Evolutionary conservation across 2,113 vertebrate species (phyloP).

Genomic region (Prochilodus magdalenae): DNA sequence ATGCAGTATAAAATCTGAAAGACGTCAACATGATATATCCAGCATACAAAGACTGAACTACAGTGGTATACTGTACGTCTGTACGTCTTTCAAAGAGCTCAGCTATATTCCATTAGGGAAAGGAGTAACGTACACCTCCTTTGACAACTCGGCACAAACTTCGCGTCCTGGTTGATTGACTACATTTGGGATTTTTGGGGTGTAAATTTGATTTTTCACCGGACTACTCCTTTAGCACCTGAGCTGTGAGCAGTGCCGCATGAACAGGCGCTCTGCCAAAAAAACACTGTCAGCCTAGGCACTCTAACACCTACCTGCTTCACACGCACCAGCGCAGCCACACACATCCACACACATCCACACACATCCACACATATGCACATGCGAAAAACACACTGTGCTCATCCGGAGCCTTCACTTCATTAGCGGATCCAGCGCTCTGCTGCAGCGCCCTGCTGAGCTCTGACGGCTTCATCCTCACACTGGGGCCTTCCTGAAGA

Average conservation of each 20-base stretch:
- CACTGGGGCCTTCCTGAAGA: background rate
- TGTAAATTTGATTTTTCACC: background rate
- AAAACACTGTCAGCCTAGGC: background rate
- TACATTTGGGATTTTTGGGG: background rate
- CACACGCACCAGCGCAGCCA: background rate
- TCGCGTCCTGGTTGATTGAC: background rate
- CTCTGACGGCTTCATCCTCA: slow-evolving; percentile 18
- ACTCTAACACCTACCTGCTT: slow-evolving; percentile 11
- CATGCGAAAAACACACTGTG: slow-evolving; percentile 1
- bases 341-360: background rate
- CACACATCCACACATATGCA: slow-evolving; percentile 19
- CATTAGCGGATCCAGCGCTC: slow-evolving; percentile 18
- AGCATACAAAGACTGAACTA: too few relatives aligned
- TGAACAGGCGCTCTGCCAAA: background rate
- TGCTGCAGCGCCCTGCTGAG: background rate
- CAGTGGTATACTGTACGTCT: too few relatives aligned
- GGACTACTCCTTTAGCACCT: background rate
- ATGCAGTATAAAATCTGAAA: too few relatives aligned
- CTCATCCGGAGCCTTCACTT: background rate
- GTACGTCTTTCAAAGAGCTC: too few relatives aligned
- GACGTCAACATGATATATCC: too few relatives aligned
- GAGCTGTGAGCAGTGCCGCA: slow-evolving; percentile 22
- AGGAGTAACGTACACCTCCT: too few relatives aligned
- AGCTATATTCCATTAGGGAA: too few relatives aligned
- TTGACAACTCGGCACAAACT: too few relatives aligned